Percentiles rank a stretch among this genome's conserved stretches.
These are phyloP conservation scores for Periophthalmus modestus DNA, from an alignment of 2,113 vertebrate species.

Conservation along the genomic window DNA sequence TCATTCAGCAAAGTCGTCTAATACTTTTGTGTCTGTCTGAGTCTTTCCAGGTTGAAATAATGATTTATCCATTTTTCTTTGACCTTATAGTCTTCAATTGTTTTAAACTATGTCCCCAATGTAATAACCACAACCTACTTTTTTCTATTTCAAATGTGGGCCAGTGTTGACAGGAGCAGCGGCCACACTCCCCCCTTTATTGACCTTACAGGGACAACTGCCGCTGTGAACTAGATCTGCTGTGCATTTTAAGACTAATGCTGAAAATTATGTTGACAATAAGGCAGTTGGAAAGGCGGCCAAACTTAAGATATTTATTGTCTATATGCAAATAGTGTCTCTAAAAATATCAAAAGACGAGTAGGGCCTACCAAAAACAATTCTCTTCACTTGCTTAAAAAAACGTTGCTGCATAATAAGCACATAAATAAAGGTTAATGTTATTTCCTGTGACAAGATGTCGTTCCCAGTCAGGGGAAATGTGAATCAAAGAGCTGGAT, in stretches of 20 bases:
- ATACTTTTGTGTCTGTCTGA: too few species aligned
- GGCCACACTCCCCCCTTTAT: not conserved
- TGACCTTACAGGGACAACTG: not conserved
- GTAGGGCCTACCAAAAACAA: slow-evolving; percentile 8
- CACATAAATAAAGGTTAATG: slow-evolving; percentile 8
- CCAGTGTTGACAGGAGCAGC: slow-evolving; percentile 5
- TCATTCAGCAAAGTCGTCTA: too few species aligned
- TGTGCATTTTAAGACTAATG: not conserved
- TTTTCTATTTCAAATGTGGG: slow-evolving; percentile 11
- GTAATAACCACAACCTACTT: not conserved
- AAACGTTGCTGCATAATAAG: slow-evolving; percentile 3
- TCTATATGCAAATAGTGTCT: slow-evolving; percentile 20
- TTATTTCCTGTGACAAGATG: slow-evolving; percentile 25
- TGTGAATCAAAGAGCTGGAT: slow-evolving; percentile 16
- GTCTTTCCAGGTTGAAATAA: too few species aligned
- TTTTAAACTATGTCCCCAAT: not conserved
- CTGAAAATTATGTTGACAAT: not conserved
- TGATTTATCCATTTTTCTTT: not conserved
- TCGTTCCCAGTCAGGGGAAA: not conserved
- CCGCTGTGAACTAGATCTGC: not conserved
- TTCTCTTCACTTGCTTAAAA: slow-evolving; percentile 10
- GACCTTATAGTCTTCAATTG: not conserved
- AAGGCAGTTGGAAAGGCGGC: not conserved
- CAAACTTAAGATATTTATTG: slow-evolving; percentile 1
- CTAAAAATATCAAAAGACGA: slow-evolving; percentile 8